Base-by-base conservation (phyloP, 2,888 invertebrate species). In the Nemotelus nigrinus region DNA sequence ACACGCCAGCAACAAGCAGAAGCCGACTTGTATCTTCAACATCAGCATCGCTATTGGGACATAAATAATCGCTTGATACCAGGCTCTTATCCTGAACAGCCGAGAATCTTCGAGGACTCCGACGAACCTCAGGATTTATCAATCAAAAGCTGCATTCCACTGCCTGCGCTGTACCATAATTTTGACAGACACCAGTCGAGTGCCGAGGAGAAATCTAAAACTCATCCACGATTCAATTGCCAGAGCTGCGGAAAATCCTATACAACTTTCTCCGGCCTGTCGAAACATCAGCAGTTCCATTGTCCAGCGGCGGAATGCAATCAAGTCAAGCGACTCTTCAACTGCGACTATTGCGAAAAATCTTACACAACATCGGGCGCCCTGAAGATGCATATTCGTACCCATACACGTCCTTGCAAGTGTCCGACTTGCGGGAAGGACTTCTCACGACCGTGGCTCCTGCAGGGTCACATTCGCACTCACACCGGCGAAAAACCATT, bases 271-370 rank as follows among this genome's bases (percentile, higher is more conserved):
- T 96, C 97, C 70, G 98, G 98, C 0, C 90, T 98, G 25, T 94
- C 96, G 1, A 98, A 98, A 87, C 98, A 98, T 85, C 93, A 95
- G 80, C 97, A 98, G 86, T 97, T 97, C 88, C 98, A 98, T 84
- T 98, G 98, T 86, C 93, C 94, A 0, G 95, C 95, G 0, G 92
- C 94, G 79, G 92, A 92, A 80, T 94, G 93, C 72, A 93, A 94
- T 80, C 91, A 93, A 70, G 93, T 96, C 75, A 93, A 96, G 86
- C 97, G 96, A 87, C 93, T 95, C 57, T 85, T 86, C 77, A 81
- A 84, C 25, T 87, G 86, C 64, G 83, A 86, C 64, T 84, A 85
- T 39, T 87, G 86, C 65, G 86, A 87, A 57, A 87, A 87, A 79
- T 82, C 84, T 7, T 87, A 87, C 77, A 86, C 85, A n/a, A 84